Conservation (phyloP, 1,140 invertebrate genomes). For the Lamellibrachia luymesi region DNA sequence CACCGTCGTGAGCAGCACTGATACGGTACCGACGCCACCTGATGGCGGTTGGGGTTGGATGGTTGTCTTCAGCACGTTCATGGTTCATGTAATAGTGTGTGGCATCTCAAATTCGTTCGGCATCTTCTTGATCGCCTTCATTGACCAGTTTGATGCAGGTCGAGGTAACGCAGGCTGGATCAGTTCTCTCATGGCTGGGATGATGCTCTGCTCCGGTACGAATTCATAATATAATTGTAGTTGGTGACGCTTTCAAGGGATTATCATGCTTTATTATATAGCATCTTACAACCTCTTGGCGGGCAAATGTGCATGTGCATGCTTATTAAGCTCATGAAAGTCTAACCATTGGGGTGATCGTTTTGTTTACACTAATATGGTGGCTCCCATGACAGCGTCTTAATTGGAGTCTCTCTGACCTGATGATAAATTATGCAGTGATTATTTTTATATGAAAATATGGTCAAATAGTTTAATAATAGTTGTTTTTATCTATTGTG, state of each 20-base stretch:
- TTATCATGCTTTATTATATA: too few relatives aligned
- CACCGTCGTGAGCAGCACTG: neutral
- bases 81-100: conserved; percentile 97
- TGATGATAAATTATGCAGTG: too few relatives aligned
- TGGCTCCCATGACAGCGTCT: neutral
- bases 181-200: conserved; percentile 48
- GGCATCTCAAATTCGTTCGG: conserved; percentile 66
- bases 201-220: conserved; percentile 47
- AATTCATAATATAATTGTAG: neutral
- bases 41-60: neutral
- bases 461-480: too few relatives aligned
- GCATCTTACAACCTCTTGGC: neutral
- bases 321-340: too few relatives aligned
- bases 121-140: conserved; percentile 32
- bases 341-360: too few relatives aligned
- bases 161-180: conserved; percentile 84
- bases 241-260: too few relatives aligned
- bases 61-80: conserved; percentile 65
- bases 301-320: too few relatives aligned
- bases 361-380: neutral
- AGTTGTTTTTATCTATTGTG: too few relatives aligned
- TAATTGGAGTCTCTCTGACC: too few relatives aligned
- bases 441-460: too few relatives aligned
- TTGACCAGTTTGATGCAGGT: conserved; percentile 60
- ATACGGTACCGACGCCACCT: conserved; percentile 10